Evolutionary conservation across 2,797 vertebrate genomes (phyloP), one percentile per base, ranked within the genome.

Genomic region (Meriones psammophilus): DNA sequence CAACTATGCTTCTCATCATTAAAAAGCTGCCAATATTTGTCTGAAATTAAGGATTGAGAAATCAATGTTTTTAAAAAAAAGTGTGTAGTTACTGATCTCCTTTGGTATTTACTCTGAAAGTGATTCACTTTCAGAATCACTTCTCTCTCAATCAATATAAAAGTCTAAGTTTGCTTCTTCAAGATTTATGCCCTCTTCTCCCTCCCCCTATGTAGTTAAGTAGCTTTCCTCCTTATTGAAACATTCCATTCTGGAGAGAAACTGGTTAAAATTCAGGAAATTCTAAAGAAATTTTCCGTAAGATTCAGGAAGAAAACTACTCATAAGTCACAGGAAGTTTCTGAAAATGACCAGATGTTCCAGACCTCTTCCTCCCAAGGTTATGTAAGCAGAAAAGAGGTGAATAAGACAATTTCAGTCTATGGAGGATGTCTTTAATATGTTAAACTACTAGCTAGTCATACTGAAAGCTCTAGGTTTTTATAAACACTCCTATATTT

Each of bases 41-140:
- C 89, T 95, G 46, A 97, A 97, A 96, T 97, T 97, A 97, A 97
- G 94, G 81, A 88, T 30, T 94, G 89, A 91, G 80, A 96, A 95
- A 94, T 97, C 96, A 95, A 86, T 97, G 36, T 86, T 96, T 95
- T 79, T 20, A 94, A 96, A 91, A 39, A 96, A 96, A 42, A 42
- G 71, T 86, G 42, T 89, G 50, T 74, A 54, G 33, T 76, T 90
- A 95, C 80, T 26, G 71, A 30, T 93, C 62, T 97, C 56, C 26
- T 39, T 69, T 68, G 62, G 62, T 94, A 85, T 97, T 97, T 80
- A 92, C 36, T 96, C 39, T 39, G 39, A 39, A 39, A 39, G 39
- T 39, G 39, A 39, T 39, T 39, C 73, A 85, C 88, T 81, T 97
- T 94, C 77, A 83, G 71, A 89, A 96, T 91, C 46, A 91, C 3